A percentile compares a stretch with the other conserved stretches of the same genome.
Conservation (phyloP, 2,888 invertebrate genomes). For the Bellardia bayeri region DNA sequence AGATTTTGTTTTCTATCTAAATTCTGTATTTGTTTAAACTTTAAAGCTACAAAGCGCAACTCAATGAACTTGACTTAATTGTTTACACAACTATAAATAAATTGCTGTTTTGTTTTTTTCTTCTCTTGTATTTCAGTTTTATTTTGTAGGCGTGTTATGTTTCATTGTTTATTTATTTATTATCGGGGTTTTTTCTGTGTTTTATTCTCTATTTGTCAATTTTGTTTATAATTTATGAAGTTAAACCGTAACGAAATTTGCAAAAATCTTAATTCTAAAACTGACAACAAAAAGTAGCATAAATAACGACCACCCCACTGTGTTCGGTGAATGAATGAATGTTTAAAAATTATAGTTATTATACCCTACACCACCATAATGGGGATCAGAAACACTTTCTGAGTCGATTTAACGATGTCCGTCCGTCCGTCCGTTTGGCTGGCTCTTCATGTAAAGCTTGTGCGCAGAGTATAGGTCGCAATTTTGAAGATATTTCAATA, state of each 20-base stretch:
- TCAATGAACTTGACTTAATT: conserved; percentile 70
- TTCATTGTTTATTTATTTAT: conserved; percentile 33
- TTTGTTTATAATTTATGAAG: conserved; percentile 52
- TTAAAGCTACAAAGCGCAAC: conserved; percentile 25
- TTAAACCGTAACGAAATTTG: conserved; percentile 30
- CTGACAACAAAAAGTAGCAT: conserved; percentile 44
- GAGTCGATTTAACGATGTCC: too few species aligned
- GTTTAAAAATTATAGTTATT: conserved; percentile 43
- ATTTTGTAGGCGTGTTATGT: conserved; percentile 61
- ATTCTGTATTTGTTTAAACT: conserved; percentile 8
- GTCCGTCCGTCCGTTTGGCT: too few species aligned
- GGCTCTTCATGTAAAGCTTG: too few species aligned
- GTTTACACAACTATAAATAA: conserved; percentile 50
- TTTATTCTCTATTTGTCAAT: conserved; percentile 57
- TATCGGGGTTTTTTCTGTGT: neutral
- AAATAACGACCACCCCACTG: conserved; percentile 27
- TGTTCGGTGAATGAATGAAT: conserved; percentile 25
- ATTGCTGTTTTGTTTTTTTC: conserved; percentile 7
- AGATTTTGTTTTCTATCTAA: neutral
- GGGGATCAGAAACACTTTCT: too few species aligned
- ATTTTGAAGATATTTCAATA: too few species aligned
- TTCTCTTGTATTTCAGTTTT: conserved; percentile 12
- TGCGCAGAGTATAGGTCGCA: too few species aligned
- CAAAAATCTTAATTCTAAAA: conserved; percentile 9
- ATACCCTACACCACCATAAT: too few species aligned